Percentiles rank a stretch among this genome's conserved stretches.
Conservation (phyloP, 2,797 vertebrate species). For the Anguilla pacifica region DNA sequence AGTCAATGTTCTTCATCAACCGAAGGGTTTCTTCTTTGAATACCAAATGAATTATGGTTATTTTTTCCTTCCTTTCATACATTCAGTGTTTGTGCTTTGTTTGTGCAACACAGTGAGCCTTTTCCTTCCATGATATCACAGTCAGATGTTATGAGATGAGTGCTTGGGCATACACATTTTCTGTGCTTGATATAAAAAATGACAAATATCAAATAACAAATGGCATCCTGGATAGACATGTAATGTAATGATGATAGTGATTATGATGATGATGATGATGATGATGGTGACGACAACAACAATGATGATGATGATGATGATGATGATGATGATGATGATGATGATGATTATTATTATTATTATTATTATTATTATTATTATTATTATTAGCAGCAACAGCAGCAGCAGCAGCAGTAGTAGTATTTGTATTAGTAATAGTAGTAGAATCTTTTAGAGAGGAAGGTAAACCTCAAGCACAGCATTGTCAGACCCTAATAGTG, state of each 20-base stretch:
- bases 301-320: too few relatives aligned
- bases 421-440: not conserved
- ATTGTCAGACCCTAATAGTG: not conserved
- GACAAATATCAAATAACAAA: too few relatives aligned
- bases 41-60: not conserved
- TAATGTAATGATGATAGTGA: too few relatives aligned
- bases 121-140: not conserved
- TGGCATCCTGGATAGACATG: too few relatives aligned
- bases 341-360: too few relatives aligned
- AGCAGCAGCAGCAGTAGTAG: too few relatives aligned
- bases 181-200: too few relatives aligned
- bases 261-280: too few relatives aligned
- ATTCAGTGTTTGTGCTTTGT: not conserved
- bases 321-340: too few relatives aligned
- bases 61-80: not conserved
- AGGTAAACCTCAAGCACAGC: not conserved
- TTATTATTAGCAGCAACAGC: too few relatives aligned
- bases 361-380: too few relatives aligned
- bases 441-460: not conserved
- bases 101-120: not conserved
- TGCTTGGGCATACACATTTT: not conserved
- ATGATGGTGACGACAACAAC: too few relatives aligned
- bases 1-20: not conserved
- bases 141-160: not conserved
- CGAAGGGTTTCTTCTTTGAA: not conserved